Conservation (phyloP, 2,113 vertebrate genomes). For the Halcyon senegalensis region DNA sequence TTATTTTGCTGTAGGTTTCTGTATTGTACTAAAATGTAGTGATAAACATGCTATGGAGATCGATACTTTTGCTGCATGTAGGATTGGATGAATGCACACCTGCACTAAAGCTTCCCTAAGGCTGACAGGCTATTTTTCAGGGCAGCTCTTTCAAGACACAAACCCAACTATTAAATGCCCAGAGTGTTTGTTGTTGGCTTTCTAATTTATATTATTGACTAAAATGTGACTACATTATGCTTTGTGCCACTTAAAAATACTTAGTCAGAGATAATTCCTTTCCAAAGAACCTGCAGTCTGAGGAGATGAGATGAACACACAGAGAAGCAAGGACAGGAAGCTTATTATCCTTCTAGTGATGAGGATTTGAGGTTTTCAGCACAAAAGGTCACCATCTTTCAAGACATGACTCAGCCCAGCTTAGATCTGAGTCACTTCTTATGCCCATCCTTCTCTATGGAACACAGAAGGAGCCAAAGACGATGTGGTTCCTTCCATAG, state of each 20-base stretch:
- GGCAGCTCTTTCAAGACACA: not conserved
- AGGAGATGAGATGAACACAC: not conserved
- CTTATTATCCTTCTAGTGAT: conserved; percentile 4
- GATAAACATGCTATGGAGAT: not conserved
- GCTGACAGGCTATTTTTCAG: not conserved
- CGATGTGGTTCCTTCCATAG: not conserved
- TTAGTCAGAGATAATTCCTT: conserved; percentile 39
- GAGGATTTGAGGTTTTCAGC: conserved; percentile 4
- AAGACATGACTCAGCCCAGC: conserved; percentile 25
- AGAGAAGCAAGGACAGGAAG: not conserved
- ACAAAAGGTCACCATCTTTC: conserved; percentile 39
- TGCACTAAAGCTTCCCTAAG: not conserved
- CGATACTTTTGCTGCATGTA: not conserved
- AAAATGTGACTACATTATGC: not conserved
- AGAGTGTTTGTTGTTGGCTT: not conserved
- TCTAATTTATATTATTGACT: not conserved
- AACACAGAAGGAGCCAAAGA: not conserved
- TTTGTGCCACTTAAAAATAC: not conserved
- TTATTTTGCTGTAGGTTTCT: not conserved
- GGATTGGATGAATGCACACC: not conserved
- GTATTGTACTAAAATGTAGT: not conserved
- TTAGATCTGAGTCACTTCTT: conserved; percentile 38
- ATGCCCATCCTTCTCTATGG: not conserved
- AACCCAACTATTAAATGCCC: not conserved
- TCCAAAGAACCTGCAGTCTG: not conserved